Base-by-base conservation (phyloP, 2,797 vertebrate genomes). In the Zalophus californianus region DNA sequence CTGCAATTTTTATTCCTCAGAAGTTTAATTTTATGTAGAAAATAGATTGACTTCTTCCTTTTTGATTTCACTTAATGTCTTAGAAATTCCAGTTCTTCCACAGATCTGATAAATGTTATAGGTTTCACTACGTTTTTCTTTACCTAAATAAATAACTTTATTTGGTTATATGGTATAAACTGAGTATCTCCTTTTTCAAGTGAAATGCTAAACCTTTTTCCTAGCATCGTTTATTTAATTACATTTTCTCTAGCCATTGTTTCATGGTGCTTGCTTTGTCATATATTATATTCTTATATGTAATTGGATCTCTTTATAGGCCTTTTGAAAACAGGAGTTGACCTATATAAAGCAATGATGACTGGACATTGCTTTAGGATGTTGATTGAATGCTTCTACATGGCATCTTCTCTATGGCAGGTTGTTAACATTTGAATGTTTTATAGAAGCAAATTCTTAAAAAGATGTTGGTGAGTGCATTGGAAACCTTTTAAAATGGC, bases 401-500 rank as follows among this genome's bases (percentile, higher is more conserved):
- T 48, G 50, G 44, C 62, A 35, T 96, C 90, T 98, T 91, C 77
- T 97, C 85, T 77, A 35, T n/a, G 92, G 50, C 87, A 86, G 2
- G n/a, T 92, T 97, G 92, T 94, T 98, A 98, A 97, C 23, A 79
- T 98, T 98, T 98, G 93, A 79, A 96, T 98, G 72, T 98, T 98
- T 97, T 93, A 97, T 97, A 44, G 60, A 97, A 97, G 92, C 91
- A 96, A 98, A 97, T 98, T 98, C 86, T 97, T 66, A 92, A 92
- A 91, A 87, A 96, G 54, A 89, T 97, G 94, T 98, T 98, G 98
- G 95, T 90, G 97, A 92, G 94, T 75, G 56, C 90, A 98, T 70
- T 97, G 95, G 96, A 97, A 98, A 98, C 98, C 98, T 98, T 98
- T 98, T 92, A 91, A 96, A 98, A 95, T 68, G 38, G 56, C 97